Conservation (phyloP, 2,113 vertebrate species). For the Neodon shergylaensis region DNA sequence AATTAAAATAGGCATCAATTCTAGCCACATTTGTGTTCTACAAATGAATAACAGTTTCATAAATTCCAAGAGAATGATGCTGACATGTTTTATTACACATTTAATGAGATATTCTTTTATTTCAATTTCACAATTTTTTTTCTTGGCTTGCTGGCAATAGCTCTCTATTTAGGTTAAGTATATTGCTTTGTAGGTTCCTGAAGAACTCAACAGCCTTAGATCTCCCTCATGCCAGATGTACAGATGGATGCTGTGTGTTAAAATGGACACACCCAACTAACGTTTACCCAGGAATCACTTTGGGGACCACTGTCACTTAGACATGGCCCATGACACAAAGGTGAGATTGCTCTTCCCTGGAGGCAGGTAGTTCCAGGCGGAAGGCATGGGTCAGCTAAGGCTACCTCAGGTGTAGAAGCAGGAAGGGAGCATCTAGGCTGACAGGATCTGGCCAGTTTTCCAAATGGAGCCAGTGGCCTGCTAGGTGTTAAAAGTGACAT, state of each 20-base stretch:
- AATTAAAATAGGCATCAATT: background rate
- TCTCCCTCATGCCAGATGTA: too few relatives aligned
- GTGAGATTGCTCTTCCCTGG: background rate
- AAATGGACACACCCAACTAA: background rate
- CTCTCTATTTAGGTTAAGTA: background rate
- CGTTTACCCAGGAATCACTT: background rate
- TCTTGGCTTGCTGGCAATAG: background rate
- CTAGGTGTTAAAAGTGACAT: background rate
- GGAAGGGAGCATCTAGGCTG: fast-evolving
- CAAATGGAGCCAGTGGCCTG: background rate
- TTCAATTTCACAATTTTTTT: background rate
- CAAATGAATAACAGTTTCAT: background rate
- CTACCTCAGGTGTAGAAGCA: background rate
- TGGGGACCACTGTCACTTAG: background rate
- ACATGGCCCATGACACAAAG: background rate
- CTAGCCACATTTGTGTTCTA: background rate
- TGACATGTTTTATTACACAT: background rate
- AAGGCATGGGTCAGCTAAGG: background rate
- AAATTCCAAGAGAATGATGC: background rate
- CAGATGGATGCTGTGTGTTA: background rate
- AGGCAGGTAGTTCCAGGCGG: background rate
- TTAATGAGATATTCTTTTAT: background rate
- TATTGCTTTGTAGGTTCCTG: background rate
- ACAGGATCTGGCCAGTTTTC: background rate
- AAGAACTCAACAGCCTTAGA: background rate